Evolutionary conservation across 2,113 vertebrate genomes (phyloP).

Genomic region (Barnardius zonarius): DNA sequence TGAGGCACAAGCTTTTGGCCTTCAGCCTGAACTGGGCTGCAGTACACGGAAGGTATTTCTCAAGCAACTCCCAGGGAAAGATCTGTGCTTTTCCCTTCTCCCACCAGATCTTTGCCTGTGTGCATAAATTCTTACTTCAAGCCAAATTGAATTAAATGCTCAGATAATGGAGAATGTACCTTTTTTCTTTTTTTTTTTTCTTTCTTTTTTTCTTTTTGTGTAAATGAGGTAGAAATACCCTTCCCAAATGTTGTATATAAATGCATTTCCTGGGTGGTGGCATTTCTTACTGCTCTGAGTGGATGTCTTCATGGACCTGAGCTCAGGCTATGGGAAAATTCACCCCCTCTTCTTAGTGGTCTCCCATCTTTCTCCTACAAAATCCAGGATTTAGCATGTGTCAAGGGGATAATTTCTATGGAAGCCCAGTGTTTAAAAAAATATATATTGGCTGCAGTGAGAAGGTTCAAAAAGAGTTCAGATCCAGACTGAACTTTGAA

Average conservation of each 20-base stretch:
- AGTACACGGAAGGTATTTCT: not conserved
- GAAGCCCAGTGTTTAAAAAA: not conserved
- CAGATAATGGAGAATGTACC: not conserved
- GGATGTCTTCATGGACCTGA: not conserved
- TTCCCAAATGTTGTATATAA: not conserved
- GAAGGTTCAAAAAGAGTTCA: slow-evolving; percentile 53
- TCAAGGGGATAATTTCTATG: not conserved
- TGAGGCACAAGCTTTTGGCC: not conserved
- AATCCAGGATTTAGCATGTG: not conserved
- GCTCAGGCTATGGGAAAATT: not conserved
- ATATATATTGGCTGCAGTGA: not conserved
- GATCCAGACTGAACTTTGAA: not conserved
- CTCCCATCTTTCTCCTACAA: not conserved
- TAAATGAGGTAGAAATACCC: not conserved
- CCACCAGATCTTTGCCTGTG: not conserved
- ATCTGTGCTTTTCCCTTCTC: not conserved
- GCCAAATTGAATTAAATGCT: not conserved
- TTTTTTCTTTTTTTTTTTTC: not conserved
- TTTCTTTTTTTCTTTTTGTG: not conserved
- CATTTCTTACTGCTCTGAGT: not conserved
- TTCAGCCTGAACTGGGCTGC: not conserved
- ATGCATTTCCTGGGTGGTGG: not conserved
- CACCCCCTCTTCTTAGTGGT: not conserved
- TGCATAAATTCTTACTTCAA: not conserved
- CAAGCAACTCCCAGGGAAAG: not conserved